Evolutionary conservation across 2,797 vertebrate species (phyloP), one percentile per base, ranked within the genome.

Genomic region (Glossophaga mutica): DNA sequence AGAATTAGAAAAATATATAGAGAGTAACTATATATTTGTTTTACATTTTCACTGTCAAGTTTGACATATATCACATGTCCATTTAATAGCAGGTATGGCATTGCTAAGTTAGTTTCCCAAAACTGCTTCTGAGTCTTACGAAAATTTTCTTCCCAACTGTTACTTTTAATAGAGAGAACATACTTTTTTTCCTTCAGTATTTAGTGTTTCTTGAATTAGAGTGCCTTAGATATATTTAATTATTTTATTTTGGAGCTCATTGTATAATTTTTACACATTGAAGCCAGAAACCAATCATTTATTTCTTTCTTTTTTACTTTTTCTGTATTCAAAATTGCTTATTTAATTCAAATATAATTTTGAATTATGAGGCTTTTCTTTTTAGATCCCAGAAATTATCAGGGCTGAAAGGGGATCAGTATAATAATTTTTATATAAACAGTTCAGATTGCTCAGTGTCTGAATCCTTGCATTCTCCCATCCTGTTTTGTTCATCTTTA

Each of bases 161-260:
- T 83, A 74, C 34, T 22, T 93, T 94, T 79, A 67, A 93, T 0
- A 39, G 39, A 70, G 29, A 22, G 24, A 67, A 86, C 22, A 48
- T 10, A 32, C 39, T 77, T 67, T 73, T 73, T 39, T 87, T 50
- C 34, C 34, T 77, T 89, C 24, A 71, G 37, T 82, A 15, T 65
- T 94, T 90, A 59, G 11, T 71, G 71, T 79, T 95, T 97, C 22
- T 76, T 95, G 48, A 83, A 74, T 91, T 83, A 59, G 3, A 65
- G 46, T 73, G 19, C 3, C 9, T 6, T 70, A 46, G 57, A 7
- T 34, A 81, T 81, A 92, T 94, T 76, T 68, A 89, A 82, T 76
- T 90, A 10, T 82, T 78, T 37, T 46, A 42, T 46, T 82, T 92
- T 89, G 21, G 37, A 92, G 46, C 19, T 89, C 55, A 55, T 32